These are phyloP conservation scores for Drosophila ezoana DNA, from an alignment of 2,888 invertebrate species.

Conservation along the genomic window DNA sequence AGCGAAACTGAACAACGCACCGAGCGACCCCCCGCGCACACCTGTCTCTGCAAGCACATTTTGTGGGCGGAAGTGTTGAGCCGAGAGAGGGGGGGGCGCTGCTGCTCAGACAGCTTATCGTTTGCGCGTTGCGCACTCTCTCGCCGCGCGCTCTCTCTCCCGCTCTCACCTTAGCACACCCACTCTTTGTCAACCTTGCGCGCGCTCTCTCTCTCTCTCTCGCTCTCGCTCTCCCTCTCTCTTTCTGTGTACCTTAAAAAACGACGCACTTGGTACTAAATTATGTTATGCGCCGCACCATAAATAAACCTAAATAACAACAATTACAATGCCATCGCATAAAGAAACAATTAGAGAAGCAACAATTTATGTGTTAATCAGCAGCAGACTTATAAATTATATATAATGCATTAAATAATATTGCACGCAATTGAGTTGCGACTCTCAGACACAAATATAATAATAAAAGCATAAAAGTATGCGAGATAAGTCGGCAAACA, in stretches of 20 bases:
- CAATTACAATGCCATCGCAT: slow-evolving; percentile 29
- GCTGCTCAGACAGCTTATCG: slow-evolving; percentile 57
- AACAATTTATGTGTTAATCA: slow-evolving; percentile 14
- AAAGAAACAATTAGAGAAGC: slow-evolving; percentile 6
- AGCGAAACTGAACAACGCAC: slow-evolving; percentile 26
- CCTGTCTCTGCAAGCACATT: slow-evolving; percentile 54
- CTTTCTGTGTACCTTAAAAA: slow-evolving; percentile 27
- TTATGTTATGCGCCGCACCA: slow-evolving; percentile 50
- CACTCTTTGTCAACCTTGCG: slow-evolving; percentile 32
- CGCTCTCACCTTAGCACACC: slow-evolving; percentile 2
- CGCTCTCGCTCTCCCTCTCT: not conserved
- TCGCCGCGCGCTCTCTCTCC: not conserved
- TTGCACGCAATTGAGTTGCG: slow-evolving; percentile 7
- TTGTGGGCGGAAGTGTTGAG: slow-evolving; percentile 28
- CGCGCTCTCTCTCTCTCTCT: not conserved
- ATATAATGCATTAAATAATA: slow-evolving; percentile 31
- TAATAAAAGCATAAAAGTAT: slow-evolving; percentile 1
- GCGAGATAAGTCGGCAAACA: not conserved
- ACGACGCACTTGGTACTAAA: slow-evolving; percentile 44
- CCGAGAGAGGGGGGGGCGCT: not conserved
- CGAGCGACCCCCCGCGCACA: slow-evolving; percentile 39
- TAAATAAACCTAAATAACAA: slow-evolving; percentile 56
- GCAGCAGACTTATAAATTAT: slow-evolving; percentile 16
- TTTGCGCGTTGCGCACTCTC: slow-evolving; percentile 45
- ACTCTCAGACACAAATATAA: not conserved